These are phyloP conservation scores for Falcunculus frontatus DNA, from an alignment of 2,113 vertebrate genomes.

Conservation along the genomic window DNA sequence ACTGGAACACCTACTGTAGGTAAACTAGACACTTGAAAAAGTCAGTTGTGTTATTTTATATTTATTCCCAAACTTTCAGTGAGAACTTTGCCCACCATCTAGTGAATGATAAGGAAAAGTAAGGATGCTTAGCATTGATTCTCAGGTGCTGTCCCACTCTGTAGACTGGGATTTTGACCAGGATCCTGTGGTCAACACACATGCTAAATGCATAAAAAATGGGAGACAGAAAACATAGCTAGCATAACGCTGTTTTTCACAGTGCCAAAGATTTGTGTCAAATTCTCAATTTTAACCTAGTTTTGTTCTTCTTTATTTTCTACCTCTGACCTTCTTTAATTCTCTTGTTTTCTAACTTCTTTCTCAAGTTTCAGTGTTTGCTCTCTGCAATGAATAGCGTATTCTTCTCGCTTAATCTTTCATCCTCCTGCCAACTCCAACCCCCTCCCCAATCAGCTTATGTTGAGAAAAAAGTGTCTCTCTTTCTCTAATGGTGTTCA, in stretches of 20 bases:
- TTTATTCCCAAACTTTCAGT: background rate
- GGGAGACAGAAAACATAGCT: background rate
- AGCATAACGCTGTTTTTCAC: background rate
- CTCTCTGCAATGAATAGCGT: background rate
- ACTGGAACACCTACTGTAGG: background rate
- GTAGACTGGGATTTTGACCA: background rate
- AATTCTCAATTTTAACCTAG: background rate
- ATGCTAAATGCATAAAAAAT: background rate
- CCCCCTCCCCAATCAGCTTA: background rate
- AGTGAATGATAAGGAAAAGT: background rate
- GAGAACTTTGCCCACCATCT: background rate
- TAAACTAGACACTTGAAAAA: background rate
- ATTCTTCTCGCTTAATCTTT: background rate
- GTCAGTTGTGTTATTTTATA: background rate
- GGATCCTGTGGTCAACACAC: background rate
- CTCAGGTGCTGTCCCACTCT: background rate
- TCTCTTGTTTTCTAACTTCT: background rate
- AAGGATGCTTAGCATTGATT: background rate
- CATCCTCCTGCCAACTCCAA: background rate
- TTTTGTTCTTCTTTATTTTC: background rate
- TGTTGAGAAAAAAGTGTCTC: background rate
- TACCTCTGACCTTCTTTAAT: background rate
- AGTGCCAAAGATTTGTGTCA: background rate
- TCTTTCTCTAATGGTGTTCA: background rate
- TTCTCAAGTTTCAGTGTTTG: background rate